Base-by-base conservation (phyloP, 1,140 invertebrate genomes). In the Proctacanthus coquilletti region DNA sequence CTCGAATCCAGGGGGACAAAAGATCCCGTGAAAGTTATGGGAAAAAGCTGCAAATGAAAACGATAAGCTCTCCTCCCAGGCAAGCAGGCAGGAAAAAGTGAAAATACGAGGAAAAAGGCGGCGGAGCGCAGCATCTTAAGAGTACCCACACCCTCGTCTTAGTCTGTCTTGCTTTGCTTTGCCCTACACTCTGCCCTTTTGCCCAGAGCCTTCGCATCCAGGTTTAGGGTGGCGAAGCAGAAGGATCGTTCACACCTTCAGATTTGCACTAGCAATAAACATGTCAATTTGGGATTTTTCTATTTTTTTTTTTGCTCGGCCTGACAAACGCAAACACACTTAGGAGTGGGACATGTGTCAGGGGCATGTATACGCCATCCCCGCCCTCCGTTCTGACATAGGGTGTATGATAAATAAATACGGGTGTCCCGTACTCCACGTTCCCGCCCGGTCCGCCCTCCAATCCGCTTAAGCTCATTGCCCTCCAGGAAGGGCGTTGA, bases 221-320 rank as follows among this genome's bases (percentile, higher is more conserved):
- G 23, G 23, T 13, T 9, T 27, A 27, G 23, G 8, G 23, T 13
- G 23, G 8, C 23, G 23, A 27, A 27, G 23, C 8, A n/a, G n/a
- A n/a, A n/a, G n/a, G n/a, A n/a, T n/a, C 13, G 23, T 27, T 27
- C 23, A 8, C 23, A 27, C 23, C 13, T 9, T 13, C 23, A 27
- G 23, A 27, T 27, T 27, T 27, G 23, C 13, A 13, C 13, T 13
- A 13, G 23, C 23, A 27, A 27, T 27, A 27, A 27, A 27, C 23
- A 27, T 27, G 23, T 27, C 23, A 27, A 27, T 27, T 27, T 27
- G 23, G 23, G 23, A 27, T 27, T 27, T 27, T 27, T 27, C 23
- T 13, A 27, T 27, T 27, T 27, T 27, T 27, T 27, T 27, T 13
- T 27, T 8, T 27, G 8, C 23, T 13, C 13, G 8, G 8, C 23